These are phyloP conservation scores for Camponotus floridanus DNA, from an alignment of 1,140 invertebrate genomes.

Conservation along the genomic window DNA sequence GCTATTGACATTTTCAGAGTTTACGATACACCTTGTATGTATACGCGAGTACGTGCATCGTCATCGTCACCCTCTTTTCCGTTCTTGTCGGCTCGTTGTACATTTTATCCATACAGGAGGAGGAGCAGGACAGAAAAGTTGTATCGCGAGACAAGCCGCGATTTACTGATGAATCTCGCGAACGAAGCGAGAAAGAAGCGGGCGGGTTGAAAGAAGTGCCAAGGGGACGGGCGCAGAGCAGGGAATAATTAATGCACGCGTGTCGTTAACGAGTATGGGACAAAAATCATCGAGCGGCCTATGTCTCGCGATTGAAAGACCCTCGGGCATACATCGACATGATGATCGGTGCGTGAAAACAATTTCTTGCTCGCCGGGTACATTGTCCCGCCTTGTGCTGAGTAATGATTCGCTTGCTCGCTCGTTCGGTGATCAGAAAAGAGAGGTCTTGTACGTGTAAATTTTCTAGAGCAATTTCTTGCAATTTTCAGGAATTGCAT, in stretches of 20 bases:
- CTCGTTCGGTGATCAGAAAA: slow-evolving; percentile 26
- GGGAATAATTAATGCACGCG: slow-evolving; percentile 74
- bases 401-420: slow-evolving; percentile 66
- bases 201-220: slow-evolving; percentile 3
- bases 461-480: slow-evolving; percentile 53
- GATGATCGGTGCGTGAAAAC: slow-evolving; percentile 63
- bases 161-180: slow-evolving; percentile 66
- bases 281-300: slow-evolving; percentile 69
- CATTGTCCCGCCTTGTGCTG: slow-evolving; percentile 67
- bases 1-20: background rate
- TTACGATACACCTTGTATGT: slow-evolving; percentile 41
- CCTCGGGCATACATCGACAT: slow-evolving; percentile 43
- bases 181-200: slow-evolving; percentile 39
- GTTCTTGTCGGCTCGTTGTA: slow-evolving; percentile 66
- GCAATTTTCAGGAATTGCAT: slow-evolving; percentile 43
- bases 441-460: slow-evolving; percentile 19
- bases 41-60: background rate
- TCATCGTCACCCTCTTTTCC: slow-evolving; percentile 12
- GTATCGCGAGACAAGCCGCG: slow-evolving; percentile 45
- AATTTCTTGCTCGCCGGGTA: slow-evolving; percentile 67
- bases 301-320: slow-evolving; percentile 64
- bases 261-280: slow-evolving; percentile 71
- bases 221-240: slow-evolving; percentile 6
- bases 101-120: slow-evolving; percentile 69
- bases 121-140: slow-evolving; percentile 54